phyloP scores from a whole-genome alignment of 2,888 invertebrate species.

The Rhamphomyia laevipes region DNA sequence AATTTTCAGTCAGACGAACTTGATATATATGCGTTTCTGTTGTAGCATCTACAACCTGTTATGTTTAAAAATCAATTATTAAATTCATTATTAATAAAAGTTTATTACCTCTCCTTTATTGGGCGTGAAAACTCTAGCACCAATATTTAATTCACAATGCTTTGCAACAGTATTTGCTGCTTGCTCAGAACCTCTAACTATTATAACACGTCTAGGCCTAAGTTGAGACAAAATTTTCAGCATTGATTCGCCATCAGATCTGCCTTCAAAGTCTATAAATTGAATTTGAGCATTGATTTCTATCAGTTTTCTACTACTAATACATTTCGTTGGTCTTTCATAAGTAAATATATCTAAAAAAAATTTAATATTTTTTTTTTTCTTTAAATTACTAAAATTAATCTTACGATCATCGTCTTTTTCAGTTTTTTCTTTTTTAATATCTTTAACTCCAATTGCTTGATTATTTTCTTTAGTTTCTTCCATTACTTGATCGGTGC shows the following conservation, averaged over 20 bases:
- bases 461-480: constrained; percentile 29
- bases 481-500: constrained; percentile 17
- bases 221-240: constrained; percentile 70
- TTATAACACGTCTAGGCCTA: constrained; percentile 67
- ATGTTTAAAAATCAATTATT: constrained; percentile 2
- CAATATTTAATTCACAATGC: constrained; percentile 55
- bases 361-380: background rate
- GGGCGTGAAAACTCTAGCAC: constrained; percentile 73
- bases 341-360: constrained; percentile 37
- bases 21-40: constrained; percentile 98
- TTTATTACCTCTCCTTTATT: constrained; percentile 53
- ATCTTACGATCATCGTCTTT: constrained; percentile 12
- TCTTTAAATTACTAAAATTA: background rate
- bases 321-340: constrained; percentile 87
- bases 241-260: constrained; percentile 74
- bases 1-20: constrained; percentile 82
- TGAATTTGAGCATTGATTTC: constrained; percentile 75
- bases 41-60: constrained; percentile 70
- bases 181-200: constrained; percentile 61
- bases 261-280: constrained; percentile 95
- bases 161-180: constrained; percentile 57
- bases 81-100: background rate
- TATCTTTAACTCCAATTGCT: constrained; percentile 22
- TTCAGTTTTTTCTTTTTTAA: constrained; percentile 17
- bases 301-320: constrained; percentile 59